Evolutionary conservation across 1,140 invertebrate genomes (phyloP).

Genomic region (Physella acuta): DNA sequence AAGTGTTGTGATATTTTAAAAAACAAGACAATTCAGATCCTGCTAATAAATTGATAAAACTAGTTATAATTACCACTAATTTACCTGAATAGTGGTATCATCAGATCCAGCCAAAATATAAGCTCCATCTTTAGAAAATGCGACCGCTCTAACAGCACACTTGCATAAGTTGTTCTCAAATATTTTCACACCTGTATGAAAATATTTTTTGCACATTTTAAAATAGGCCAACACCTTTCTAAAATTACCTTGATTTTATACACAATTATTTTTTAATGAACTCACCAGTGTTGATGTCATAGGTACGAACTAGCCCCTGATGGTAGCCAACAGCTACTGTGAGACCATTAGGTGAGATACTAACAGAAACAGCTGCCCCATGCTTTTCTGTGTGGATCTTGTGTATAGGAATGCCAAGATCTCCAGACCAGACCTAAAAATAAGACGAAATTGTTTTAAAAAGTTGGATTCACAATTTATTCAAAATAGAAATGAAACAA

Average conservation of each 20-base stretch:
- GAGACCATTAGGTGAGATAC: conserved; percentile 40
- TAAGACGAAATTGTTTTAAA: not conserved
- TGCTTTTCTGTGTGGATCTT: conserved; percentile 37
- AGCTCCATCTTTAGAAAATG: conserved; percentile 32
- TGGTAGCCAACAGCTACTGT: conserved; percentile 54
- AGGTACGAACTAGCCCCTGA: conserved; percentile 45
- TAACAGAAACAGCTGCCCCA: conserved; percentile 45
- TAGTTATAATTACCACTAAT: too few relatives aligned
- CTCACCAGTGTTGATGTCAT: conserved; percentile 48
- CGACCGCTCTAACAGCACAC: conserved; percentile 41
- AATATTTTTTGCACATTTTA: not conserved
- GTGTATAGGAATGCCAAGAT: conserved; percentile 47
- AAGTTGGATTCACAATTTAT: not conserved
- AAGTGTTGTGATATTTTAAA: too few relatives aligned
- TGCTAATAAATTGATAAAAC: too few relatives aligned
- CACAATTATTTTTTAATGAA: too few relatives aligned
- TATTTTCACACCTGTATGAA: conserved; percentile 32
- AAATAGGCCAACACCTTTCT: not conserved
- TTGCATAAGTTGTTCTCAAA: conserved; percentile 31
- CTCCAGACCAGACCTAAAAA: conserved; percentile 54
- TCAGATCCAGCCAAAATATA: conserved; percentile 45
- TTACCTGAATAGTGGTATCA: conserved; percentile 42
- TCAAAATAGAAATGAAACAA: not conserved
- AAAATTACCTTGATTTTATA: not conserved
- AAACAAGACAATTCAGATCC: too few relatives aligned